phyloP scores from a whole-genome alignment of 1,140 invertebrate genomes.

The Oncopodura yosiiana region DNA sequence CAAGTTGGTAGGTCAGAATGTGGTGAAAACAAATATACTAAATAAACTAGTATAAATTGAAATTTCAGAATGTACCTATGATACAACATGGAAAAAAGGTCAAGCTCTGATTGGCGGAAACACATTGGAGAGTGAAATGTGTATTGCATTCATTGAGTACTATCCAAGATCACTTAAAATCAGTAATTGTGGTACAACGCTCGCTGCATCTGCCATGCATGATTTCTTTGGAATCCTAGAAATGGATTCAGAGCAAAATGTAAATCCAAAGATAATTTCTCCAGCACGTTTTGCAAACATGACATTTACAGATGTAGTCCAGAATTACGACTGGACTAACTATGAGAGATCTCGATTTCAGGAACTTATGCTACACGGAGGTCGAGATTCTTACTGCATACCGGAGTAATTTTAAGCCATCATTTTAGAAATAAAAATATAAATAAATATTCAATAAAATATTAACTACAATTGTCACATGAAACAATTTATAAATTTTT shows the following conservation, averaged over 20 bases:
- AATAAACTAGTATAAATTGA: neutral
- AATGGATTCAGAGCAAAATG: neutral
- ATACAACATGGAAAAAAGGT: neutral
- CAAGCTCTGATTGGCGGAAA: neutral
- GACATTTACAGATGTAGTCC: neutral
- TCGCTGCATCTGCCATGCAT: neutral
- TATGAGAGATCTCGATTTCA: neutral
- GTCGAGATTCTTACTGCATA: neutral
- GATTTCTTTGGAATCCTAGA: neutral
- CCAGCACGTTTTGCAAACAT: neutral
- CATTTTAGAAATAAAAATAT: too few relatives aligned
- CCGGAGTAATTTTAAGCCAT: too few relatives aligned
- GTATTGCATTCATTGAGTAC: constrained; percentile 4
- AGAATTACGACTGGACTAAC: neutral
- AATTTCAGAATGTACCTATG: neutral
- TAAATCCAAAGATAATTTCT: neutral
- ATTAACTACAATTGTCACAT: too few relatives aligned
- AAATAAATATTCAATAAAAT: too few relatives aligned
- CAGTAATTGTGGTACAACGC: neutral
- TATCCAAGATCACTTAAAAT: neutral
- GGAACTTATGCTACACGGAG: neutral
- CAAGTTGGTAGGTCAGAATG: too few relatives aligned
- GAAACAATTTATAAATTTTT: too few relatives aligned
- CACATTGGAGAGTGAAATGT: constrained; percentile 1
- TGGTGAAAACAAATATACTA: too few relatives aligned